Percentiles rank a stretch among this genome's conserved stretches.
Conservation (phyloP, 2,113 vertebrate species). For the Neolamprologus fasciatus region DNA sequence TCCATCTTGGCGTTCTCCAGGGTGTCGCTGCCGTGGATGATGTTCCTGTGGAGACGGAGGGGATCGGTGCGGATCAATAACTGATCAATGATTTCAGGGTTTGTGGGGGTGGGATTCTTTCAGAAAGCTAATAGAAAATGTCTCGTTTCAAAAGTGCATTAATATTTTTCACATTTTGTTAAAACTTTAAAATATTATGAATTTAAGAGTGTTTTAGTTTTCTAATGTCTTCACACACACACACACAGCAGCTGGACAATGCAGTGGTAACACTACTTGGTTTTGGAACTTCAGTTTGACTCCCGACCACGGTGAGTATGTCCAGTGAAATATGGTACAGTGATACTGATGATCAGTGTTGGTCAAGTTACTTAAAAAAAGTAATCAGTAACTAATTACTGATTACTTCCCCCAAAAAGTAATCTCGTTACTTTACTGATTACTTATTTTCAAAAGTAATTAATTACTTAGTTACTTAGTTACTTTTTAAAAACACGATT, state of each 20-base stretch:
- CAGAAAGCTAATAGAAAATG: background rate
- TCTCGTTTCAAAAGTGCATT: fast-evolving
- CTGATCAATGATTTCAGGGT: background rate
- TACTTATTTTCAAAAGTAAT: fast-evolving
- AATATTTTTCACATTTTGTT: background rate
- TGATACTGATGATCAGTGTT: background rate
- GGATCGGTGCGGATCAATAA: background rate
- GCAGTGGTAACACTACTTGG: background rate
- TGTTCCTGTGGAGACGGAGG: slow-evolving; percentile 74
- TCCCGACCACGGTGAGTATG: background rate
- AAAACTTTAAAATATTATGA: background rate
- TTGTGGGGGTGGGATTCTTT: background rate
- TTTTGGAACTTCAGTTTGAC: background rate
- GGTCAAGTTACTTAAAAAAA: too few species aligned
- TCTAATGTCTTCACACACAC: background rate
- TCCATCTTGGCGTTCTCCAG: slow-evolving; percentile 87
- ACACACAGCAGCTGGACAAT: background rate
- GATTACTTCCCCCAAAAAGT: too few species aligned
- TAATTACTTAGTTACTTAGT: too few species aligned
- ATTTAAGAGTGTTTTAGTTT: background rate
- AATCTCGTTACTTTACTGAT: fast-evolving
- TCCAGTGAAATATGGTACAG: background rate
- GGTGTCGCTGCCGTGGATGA: slow-evolving; percentile 95
- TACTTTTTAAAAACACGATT: too few species aligned
- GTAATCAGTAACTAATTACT: too few species aligned